Conservation (phyloP, 2,113 vertebrate genomes). For the Lycaon pictus region DNA sequence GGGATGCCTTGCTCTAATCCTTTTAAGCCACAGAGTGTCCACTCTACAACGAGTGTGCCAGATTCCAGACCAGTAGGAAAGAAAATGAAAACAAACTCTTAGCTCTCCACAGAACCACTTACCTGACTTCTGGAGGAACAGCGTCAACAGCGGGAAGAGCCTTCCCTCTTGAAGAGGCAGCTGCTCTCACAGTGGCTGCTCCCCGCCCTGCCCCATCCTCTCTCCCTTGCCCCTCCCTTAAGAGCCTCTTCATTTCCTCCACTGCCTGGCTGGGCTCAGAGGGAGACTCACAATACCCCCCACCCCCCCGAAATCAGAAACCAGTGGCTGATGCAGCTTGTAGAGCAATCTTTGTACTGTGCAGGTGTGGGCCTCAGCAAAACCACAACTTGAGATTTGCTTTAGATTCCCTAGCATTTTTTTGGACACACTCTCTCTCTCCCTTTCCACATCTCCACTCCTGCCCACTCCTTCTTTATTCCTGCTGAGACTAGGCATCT, state of each 20-base stretch:
- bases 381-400: neutral
- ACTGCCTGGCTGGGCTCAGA: neutral
- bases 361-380: neutral
- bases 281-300: neutral
- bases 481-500: neutral
- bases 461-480: neutral
- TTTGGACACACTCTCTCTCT: neutral
- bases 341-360: neutral
- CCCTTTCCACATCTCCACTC: neutral
- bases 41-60: too few species aligned
- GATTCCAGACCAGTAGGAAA: neutral
- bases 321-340: neutral
- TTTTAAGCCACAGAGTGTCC: neutral
- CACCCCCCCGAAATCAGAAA: neutral
- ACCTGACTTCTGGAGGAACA: slow-evolving; percentile 17
- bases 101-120: rapidly evolving
- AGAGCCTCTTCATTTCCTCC: slow-evolving; percentile 70
- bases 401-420: neutral
- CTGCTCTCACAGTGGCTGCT: neutral
- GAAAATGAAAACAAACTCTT: neutral
- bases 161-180: neutral
- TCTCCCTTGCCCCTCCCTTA: slow-evolving; percentile 42
- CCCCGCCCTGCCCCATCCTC: neutral
- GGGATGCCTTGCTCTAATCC: neutral
- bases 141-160: neutral